Evolutionary conservation across 2,888 invertebrate genomes (phyloP).

Genomic region (Hipparchia semele): DNA sequence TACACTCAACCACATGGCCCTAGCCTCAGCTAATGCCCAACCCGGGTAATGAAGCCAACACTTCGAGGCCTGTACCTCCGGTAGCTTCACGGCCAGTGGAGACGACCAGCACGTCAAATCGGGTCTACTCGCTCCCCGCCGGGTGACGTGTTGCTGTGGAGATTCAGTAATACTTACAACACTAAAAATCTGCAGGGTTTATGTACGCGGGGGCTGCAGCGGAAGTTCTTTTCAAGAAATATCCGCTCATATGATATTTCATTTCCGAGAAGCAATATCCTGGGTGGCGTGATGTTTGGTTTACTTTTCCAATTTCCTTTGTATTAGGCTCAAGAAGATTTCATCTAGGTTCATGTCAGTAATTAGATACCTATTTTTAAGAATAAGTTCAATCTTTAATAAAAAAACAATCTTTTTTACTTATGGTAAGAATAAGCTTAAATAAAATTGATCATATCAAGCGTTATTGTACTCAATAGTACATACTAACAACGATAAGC

Average conservation of each 20-base stretch:
- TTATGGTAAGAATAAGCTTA: no score
- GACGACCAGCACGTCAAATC: no score
- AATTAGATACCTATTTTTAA: conserved; percentile 14
- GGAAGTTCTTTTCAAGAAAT: conserved; percentile 31
- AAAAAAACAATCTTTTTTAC: neutral
- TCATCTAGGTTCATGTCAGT: conserved; percentile 27
- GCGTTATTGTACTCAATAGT: no score
- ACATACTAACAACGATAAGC: no score
- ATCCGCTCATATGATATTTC: conserved; percentile 55
- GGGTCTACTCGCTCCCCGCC: no score
- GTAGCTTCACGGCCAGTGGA: no score
- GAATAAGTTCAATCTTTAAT: neutral
- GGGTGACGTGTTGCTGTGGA: neutral
- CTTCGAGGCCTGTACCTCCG: no score
- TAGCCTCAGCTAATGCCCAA: no score
- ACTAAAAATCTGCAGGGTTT: neutral
- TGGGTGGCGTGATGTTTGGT: conserved; percentile 65
- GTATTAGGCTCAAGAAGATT: conserved; percentile 52
- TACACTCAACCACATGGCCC: no score
- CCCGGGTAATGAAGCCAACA: no score
- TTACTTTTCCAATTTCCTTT: conserved; percentile 73
- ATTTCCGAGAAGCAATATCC: conserved; percentile 71
- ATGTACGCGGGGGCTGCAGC: conserved; percentile 3
- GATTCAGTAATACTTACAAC: neutral
- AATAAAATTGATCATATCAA: no score